Evolutionary conservation across 2,797 vertebrate species (phyloP), one percentile per base, ranked within the genome.

Genomic region (Sternotherus odoratus): DNA sequence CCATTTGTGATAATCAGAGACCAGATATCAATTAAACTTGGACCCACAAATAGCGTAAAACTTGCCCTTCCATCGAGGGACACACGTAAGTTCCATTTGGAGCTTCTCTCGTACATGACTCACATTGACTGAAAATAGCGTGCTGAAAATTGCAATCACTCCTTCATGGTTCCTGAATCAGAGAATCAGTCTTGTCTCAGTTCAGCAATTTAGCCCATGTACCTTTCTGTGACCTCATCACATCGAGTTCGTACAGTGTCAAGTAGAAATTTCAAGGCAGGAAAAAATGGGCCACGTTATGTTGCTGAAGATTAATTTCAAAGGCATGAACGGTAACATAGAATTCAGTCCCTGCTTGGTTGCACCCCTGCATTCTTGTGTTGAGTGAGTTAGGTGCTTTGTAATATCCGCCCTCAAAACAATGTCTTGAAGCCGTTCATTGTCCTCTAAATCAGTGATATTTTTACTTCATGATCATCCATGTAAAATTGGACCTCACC

Each of bases 211-310:
- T 30, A 12, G 54, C 26, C 26, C 23, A 56, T 10, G 8, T 28
- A 56, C 54, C 19, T 51, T 51, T 51, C 50, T 51, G 50, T 19
- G 50, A 13, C 17, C 26, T 63, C 33, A n/a, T 19, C 60, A 9
- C 33, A 17, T 17, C n/a, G 33, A n/a, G 63, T 66, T 17, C 16
- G 33, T 21, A 66, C n/a, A 33, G 16, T 66, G 63, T 57, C n/a
- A 66, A 9, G 17, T n/a, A 94, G 90, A 0, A 69, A 91, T 8
- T 80, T 92, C 86, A 96, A 90, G 3, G 92, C 93, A 83, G 95
- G 93, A 17, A 96, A 95, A 85, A 96, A 79, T 96, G 94, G 39
- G 91, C 91, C 80, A 96, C 81, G 9, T 96, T 95, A 53, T 94
- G 2, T 15, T 96, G 95, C 17, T 9, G 63, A 36, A 36, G 17